These are phyloP conservation scores for Pelobates fuscus DNA, from an alignment of 2,113 vertebrate genomes.

Conservation along the genomic window DNA sequence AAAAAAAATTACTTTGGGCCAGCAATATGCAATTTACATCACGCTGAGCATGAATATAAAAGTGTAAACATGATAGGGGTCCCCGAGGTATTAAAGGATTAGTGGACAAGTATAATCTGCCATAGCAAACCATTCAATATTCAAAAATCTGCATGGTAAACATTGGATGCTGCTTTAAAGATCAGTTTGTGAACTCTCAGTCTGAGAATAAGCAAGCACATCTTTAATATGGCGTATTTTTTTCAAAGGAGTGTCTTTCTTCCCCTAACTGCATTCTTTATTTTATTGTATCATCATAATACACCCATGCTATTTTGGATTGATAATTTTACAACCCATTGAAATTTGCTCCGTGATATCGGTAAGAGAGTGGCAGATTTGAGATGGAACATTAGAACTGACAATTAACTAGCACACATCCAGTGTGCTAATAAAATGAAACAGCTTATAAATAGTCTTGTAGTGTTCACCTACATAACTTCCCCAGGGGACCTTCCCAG, in stretches of 20 bases:
- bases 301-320: no score
- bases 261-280: conserved; percentile 28
- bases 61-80: conserved; percentile 41
- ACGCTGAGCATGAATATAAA: conserved; percentile 27
- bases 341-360: no score
- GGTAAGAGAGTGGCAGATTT: no score
- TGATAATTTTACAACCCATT: no score
- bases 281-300: conserved; percentile 14
- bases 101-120: conserved; percentile 38
- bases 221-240: conserved; percentile 9
- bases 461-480: no score
- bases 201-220: conserved; percentile 15
- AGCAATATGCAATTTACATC: conserved; percentile 42
- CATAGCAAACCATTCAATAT: conserved; percentile 37
- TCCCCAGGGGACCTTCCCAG: no score
- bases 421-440: no score
- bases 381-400: no score
- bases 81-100: conserved; percentile 34
- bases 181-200: neutral
- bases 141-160: conserved; percentile 28
- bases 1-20: conserved; percentile 20
- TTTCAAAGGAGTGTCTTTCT: neutral
- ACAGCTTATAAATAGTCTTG: no score
- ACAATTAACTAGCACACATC: no score
- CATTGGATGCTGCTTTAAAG: conserved; percentile 4